A percentile compares a stretch with the other conserved stretches of the same genome.
These are phyloP conservation scores for Amaurobius ferox DNA, from an alignment of 2,888 invertebrate species.

Conservation along the genomic window DNA sequence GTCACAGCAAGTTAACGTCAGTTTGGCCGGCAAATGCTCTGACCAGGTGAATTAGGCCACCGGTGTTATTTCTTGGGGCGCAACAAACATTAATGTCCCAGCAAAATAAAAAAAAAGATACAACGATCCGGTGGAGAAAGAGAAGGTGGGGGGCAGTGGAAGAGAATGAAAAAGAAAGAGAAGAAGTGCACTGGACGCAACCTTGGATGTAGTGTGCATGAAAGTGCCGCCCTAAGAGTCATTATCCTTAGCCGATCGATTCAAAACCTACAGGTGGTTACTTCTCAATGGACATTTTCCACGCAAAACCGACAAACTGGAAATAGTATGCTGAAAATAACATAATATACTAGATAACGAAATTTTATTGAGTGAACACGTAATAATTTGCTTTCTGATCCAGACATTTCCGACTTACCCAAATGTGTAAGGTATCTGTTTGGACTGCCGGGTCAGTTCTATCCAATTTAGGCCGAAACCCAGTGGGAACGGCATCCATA, in stretches of 20 bases:
- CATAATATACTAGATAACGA: too few species aligned
- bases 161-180: conserved; percentile 16
- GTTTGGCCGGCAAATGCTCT: neutral
- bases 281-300: conserved; percentile 10
- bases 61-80: conserved; percentile 59
- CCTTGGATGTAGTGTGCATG: conserved; percentile 51
- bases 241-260: conserved; percentile 1
- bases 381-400: too few species aligned
- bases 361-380: too few species aligned
- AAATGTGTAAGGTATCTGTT: too few species aligned
- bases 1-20: conserved; percentile 1
- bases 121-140: conserved; percentile 18
- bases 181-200: conserved; percentile 15
- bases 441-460: too few species aligned
- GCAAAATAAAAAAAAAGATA: too few species aligned
- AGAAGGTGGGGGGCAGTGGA: conserved; percentile 6
- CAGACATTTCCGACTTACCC: too few species aligned
- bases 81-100: conserved; percentile 35
- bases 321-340: too few species aligned
- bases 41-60: conserved; percentile 3
- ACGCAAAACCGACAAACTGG: too few species aligned
- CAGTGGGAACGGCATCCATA: too few species aligned
- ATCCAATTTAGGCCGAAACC: too few species aligned
- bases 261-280: conserved; percentile 28
- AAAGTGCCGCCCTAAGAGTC: conserved; percentile 32